Evolutionary conservation across 1,140 invertebrate species (phyloP), one percentile per base, ranked within the genome.

Genomic region (Dysdera silvatica): DNA sequence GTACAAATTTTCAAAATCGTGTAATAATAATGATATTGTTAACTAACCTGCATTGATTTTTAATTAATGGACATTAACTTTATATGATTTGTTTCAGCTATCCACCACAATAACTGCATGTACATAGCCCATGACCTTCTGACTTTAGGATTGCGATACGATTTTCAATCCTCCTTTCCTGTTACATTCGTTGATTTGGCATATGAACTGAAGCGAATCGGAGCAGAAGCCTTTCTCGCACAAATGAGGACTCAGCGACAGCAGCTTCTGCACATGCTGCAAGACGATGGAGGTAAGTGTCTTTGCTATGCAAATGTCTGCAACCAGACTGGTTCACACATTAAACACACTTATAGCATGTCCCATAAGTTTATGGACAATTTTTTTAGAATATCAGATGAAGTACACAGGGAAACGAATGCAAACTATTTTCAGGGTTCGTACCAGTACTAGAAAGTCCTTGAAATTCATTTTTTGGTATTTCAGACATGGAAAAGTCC

Each of bases 91-190:
- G 63, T 73, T 78, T 61, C 80, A 87, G 92, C 88, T n/a, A 69
- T 95, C 20, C 89, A 92, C 70, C 86, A 93, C 75, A 97, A 95
- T 76, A 95, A 95, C 74, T 94, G 90, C 71, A 85, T 90, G 82
- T 95, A 86, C 72, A 79, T 95, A 1, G 82, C 86, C 0, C 86
- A 93, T 76, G 83, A 86, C 68, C 74, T 89, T 29, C 79, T 84
- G 49, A 83, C 80, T 7, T 73, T 86, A 52, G 82, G 82, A 5
- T 82, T 82, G 68, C 82, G 84, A 71, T 77, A 76, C 68, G 71
- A 71, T 7, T 68, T 76, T 18, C 77, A 75, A 51, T 10, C 37
- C 35, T 10, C 24, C 16, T 48, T 57, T 43, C 37, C 45, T 2
- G 66, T 81, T 35, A 83, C 81, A 4, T 83, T 84, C 69, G 73